Evolutionary conservation across 2,888 invertebrate species (phyloP), one percentile per base, ranked within the genome.

Genomic region (Cosmorhoe ocellata): DNA sequence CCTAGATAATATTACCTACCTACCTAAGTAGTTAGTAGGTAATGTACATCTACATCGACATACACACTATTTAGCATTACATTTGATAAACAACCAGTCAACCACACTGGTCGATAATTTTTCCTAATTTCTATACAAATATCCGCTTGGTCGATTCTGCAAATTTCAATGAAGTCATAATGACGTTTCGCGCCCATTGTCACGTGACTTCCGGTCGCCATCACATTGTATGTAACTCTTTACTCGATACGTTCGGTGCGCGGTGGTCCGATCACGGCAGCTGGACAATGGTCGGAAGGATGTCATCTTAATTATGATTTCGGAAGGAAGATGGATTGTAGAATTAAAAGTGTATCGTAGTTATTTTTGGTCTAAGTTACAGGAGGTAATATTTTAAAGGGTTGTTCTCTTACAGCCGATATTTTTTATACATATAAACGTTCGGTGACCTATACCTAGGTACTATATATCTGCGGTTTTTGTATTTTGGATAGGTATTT

Each of bases 191-290:
- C 51, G n/a, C n/a, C n/a, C n/a, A 59, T 51, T 51, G 38, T 47
- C 37, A 11, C 36, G 38, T 13, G 13, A 38, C 38, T 38, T 38
- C 38, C 38, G 38, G 38, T 27, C 38, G 38, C 27, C 22, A 24
- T 40, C 56, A 28, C 51, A 59, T 52, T 51, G 40, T 44, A 47
- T 12, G 1, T 59, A 66, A 68, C 67, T 67, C 69, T 67, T 68
- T 70, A 52, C 58, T 50, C 52, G 59, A 62, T 67, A 59, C 64
- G 64, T 69, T 63, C 64, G 73, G 74, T 18, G 18, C 1, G 1
- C 24, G 18, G 18, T 73, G 74, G 74, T 74, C 74, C 59, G 39
- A 31, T 43, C 51, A 55, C 44, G 56, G 42, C 52, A 44, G 6
- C 13, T 37, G 49, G 53, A 51, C 44, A 48, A 48, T 48, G 39